Evolutionary conservation across 2,888 invertebrate genomes (phyloP), one percentile per base, ranked within the genome.

Genomic region (Pollenia angustigena): DNA sequence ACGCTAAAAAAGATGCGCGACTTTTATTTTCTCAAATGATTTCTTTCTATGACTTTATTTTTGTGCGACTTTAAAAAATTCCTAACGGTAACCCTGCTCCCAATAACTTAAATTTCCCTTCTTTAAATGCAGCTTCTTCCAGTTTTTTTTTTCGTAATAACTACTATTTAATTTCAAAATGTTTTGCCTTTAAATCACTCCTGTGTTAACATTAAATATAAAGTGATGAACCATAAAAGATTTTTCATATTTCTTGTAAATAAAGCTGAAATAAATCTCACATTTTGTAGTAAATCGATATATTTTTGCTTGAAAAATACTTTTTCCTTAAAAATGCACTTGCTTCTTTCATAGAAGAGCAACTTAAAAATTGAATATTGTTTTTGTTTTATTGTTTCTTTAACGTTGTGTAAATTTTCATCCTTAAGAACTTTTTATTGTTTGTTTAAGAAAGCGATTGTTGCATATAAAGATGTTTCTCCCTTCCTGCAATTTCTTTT

Each of bases 391-490:
- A 32, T 58, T 69, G 16, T 60, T 62, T 16, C 54, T 44, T 64
- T 69, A 18, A 71, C 16, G 23, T 69, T 32, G 44, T 66, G 66
- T 32, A 16, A 48, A 54, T 46, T 16, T 58, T 58, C 48, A n/a
- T 16, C 14, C 44, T 50, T 9, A 6, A 18, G 9, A 42, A 50
- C 14, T 10, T 68, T 68, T 75, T 69, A 32, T 40, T 76, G 62
- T 76, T 69, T 76, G 69, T 44, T 62, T 44, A 69, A 76, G 50
- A 12, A 46, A 69, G 52, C 69, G 44, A 46, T 76, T 69, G 82
- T 76, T 58, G 75, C 82, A 83, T 58, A 80, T 62, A 54, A 69
- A 69, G 79, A 42, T 74, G 58, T 71, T 64, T 58, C 16, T 32
- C 9, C 6, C n/a, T 40, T 32, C 14, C 7, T 56, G 12, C 10